Evolutionary conservation across 2,113 vertebrate species (phyloP).

Genomic region (Planiliza haematocheilus): DNA sequence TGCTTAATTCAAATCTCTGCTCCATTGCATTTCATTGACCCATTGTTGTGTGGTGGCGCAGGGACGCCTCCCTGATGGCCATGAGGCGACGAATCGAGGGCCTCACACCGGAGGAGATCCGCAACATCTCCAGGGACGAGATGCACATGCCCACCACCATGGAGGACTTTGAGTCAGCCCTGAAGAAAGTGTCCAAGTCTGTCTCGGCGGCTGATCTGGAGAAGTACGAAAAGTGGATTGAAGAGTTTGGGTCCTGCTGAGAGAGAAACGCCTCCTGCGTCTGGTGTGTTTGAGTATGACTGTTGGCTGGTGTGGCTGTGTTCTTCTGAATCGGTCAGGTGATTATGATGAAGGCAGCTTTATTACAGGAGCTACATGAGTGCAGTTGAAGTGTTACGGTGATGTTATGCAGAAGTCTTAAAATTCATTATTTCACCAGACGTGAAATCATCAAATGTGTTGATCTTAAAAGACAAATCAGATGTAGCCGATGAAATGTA

Average conservation of each 20-base stretch:
- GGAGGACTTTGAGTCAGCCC: slow-evolving; percentile 96
- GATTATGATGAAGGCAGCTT: neutral
- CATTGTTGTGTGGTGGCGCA: slow-evolving; percentile 50
- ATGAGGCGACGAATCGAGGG: slow-evolving; percentile 98
- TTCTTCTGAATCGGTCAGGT: neutral
- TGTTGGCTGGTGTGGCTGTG: neutral
- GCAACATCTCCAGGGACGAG: slow-evolving; percentile 95
- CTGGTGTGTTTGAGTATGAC: no score
- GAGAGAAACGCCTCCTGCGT: no score
- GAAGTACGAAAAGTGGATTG: slow-evolving; percentile 97
- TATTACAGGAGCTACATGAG: slow-evolving; percentile 13
- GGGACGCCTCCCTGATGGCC: slow-evolving; percentile 98
- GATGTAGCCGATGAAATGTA: neutral
- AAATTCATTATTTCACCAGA: no score
- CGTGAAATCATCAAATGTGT: neutral
- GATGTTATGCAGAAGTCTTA: neutral
- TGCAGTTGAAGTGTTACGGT: slow-evolving; percentile 17
- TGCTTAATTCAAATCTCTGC: no score
- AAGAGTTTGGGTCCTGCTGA: slow-evolving; percentile 97
- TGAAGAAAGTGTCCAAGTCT: slow-evolving; percentile 98
- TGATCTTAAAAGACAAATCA: neutral
- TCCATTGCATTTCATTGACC: neutral
- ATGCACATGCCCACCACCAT: slow-evolving; percentile 99
- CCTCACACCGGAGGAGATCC: slow-evolving; percentile 95
- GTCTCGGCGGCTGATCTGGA: slow-evolving; percentile 95